Evolutionary conservation across 2,797 vertebrate species (phyloP).

Genomic region (Myiotriccus ornatus): DNA sequence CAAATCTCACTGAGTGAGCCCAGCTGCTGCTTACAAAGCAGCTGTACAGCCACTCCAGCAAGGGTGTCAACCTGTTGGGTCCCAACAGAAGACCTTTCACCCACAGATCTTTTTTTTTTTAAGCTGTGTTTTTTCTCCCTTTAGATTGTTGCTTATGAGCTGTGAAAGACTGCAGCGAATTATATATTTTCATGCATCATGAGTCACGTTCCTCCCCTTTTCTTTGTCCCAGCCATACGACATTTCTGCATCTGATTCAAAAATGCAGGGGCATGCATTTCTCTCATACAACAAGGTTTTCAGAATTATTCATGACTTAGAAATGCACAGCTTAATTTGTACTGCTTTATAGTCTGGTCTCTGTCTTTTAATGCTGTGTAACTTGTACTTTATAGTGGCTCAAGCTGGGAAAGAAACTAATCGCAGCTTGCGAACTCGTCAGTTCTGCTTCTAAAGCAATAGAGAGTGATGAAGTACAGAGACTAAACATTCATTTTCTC

Average conservation of each 20-base stretch:
- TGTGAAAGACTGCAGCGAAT: not conserved
- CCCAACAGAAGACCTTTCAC: not conserved
- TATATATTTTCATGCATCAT: not conserved
- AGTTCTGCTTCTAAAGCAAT: slow-evolving; percentile 26
- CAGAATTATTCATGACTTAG: slow-evolving; percentile 38
- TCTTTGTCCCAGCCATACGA: not conserved
- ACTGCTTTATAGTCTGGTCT: slow-evolving; percentile 6
- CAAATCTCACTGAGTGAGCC: not conserved
- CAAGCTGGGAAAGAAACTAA: slow-evolving; percentile 47
- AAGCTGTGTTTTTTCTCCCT: not conserved
- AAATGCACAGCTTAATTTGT: slow-evolving; percentile 36
- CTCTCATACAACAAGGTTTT: not conserved
- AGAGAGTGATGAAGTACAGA: slow-evolving; percentile 18
- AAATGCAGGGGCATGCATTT: not conserved
- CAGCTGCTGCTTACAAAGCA: accelerated
- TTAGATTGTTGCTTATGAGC: not conserved
- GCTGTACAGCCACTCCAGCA: not conserved
- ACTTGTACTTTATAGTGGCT: slow-evolving; percentile 30
- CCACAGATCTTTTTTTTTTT: not conserved
- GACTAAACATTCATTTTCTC: slow-evolving; percentile 5
- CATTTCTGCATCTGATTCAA: not conserved
- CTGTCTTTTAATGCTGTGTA: not conserved
- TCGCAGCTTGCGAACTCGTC: slow-evolving; percentile 19
- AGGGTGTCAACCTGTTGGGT: not conserved
- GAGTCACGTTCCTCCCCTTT: not conserved